Evolutionary conservation across 1,140 invertebrate species (phyloP), one percentile per base, ranked within the genome.

Genomic region (Sinonovacula constricta): DNA sequence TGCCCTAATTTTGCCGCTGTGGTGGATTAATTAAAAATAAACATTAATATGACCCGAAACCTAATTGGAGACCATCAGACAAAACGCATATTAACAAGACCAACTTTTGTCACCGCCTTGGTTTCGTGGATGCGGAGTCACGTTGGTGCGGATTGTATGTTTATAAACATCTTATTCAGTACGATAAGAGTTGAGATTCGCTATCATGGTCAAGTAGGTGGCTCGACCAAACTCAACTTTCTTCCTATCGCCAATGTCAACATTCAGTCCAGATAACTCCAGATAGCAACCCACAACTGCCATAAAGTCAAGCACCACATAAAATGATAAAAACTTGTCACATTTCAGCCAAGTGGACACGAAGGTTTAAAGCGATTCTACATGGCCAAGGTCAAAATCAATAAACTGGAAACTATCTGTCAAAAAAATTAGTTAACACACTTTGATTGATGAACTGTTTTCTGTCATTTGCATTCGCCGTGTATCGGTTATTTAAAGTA

Each of bases 291-390:
- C 66, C 22, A 3, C 66, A 76, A 76, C 57, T 59, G n/a, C 70
- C 63, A 74, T 74, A 74, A 63, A 62, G 22, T 74, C 45, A 45
- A 74, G 70, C 39, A 31, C 57, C 59, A 74, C 70, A 74, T 74
- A 74, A 74, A 74, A 62, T 74, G 70, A 74, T 74, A 74, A 74
- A 63, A 74, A 59, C 63, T 59, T 74, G 70, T 74, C 70, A 74
- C 70, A 74, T 74, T 74, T 45, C 59, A 31, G 18, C 39, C n/a
- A n/a, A n/a, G n/a, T n/a, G n/a, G n/a, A n/a, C n/a, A n/a, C n/a
- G n/a, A n/a, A n/a, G n/a, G n/a, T n/a, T n/a, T n/a, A n/a, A n/a
- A n/a, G n/a, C n/a, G n/a, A n/a, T n/a, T n/a, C n/a, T n/a, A n/a
- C n/a, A n/a, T n/a, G n/a, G n/a, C n/a, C n/a, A n/a, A n/a, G n/a